Evolutionary conservation across 2,113 vertebrate genomes (phyloP), one percentile per base, ranked within the genome.

Genomic region (Sphyrna mokarran): DNA sequence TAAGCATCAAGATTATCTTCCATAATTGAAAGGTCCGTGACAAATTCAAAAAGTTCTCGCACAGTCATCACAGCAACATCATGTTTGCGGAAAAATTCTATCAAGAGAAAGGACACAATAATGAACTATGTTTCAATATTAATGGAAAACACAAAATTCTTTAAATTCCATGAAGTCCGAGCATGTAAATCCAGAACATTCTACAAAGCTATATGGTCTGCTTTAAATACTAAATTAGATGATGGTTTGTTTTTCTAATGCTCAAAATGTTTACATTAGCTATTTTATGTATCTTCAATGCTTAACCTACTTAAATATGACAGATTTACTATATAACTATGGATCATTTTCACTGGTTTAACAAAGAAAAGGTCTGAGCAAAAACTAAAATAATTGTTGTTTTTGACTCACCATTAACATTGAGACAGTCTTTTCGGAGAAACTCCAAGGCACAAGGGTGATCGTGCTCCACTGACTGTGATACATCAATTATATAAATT

Each of bases 381-480:
- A 69, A 83, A 58, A 5, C n/a, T 95, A 72, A 76, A 70, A 43
- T 33, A 91, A 26, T 61, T 90, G 48, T 48, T 23, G 40, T 72
- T 95, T 66, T 43, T 94, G 10, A n/a, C 98, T 96, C 96, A 99
- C 99, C 99, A 0, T 98, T 99, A 78, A 99, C 96, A 0, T 99
- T 99, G 97, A 97, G 97, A 96, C 99, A 99, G 96, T 99, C 99
- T 96, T 99, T 99, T 4, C 99, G 97, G 94, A 99, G 97, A 97
- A 99, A 99, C 97, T 99, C 99, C 95, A 99, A 97, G 0, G 99
- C 99, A 0, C 99, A 99, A 0, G 99, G 99, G 96, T 99, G 99
- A 96, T 99, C 99, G 0, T 99, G 99, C 68, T 99, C 99, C 96
- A 99, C 99, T 0, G 99, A 98, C 97, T 99, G 99, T 0, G 99